Conservation (phyloP, 1,140 invertebrate species). For the Conopomorpha cramerella region DNA sequence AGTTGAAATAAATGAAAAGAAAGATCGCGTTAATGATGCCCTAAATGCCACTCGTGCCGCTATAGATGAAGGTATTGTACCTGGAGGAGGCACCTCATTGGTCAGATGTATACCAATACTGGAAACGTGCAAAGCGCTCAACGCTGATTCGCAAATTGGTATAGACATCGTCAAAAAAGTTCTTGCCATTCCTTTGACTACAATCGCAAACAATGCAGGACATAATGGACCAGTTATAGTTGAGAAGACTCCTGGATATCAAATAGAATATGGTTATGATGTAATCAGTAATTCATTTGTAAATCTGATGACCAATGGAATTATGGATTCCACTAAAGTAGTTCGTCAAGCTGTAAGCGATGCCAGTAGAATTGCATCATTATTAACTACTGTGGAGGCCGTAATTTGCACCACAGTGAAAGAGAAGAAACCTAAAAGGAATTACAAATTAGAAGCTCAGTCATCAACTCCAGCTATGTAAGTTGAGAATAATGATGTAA, state of each 20-base stretch:
- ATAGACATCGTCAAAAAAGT: conserved; percentile 72
- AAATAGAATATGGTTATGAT: conserved; percentile 83
- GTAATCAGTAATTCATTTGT: conserved; percentile 84
- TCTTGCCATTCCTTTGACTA: conserved; percentile 73
- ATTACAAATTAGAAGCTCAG: too few species aligned
- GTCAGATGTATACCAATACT: conserved; percentile 21
- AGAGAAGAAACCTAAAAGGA: too few species aligned
- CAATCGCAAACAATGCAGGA: conserved; percentile 90
- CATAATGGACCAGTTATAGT: conserved; percentile 87
- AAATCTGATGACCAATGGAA: conserved; percentile 88
- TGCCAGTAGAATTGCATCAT: conserved; percentile 81
- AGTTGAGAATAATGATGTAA: too few species aligned
- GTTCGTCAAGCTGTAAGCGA: conserved; percentile 88
- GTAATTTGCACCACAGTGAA: too few species aligned
- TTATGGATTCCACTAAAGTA: conserved; percentile 94
- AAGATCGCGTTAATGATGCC: conserved; percentile 34
- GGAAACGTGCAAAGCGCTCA: conserved; percentile 11
- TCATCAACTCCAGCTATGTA: too few species aligned
- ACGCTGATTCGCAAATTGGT: conserved; percentile 41
- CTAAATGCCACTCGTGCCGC: conserved; percentile 24
- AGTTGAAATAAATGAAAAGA: conserved; percentile 28
- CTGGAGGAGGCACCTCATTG: conserved; percentile 31
- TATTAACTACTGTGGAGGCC: conserved; percentile 77
- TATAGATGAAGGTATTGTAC: conserved; percentile 29
- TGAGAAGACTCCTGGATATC: conserved; percentile 71